These are phyloP conservation scores for Drosophila cardini DNA, from an alignment of 1,140 invertebrate genomes.

Conservation along the genomic window DNA sequence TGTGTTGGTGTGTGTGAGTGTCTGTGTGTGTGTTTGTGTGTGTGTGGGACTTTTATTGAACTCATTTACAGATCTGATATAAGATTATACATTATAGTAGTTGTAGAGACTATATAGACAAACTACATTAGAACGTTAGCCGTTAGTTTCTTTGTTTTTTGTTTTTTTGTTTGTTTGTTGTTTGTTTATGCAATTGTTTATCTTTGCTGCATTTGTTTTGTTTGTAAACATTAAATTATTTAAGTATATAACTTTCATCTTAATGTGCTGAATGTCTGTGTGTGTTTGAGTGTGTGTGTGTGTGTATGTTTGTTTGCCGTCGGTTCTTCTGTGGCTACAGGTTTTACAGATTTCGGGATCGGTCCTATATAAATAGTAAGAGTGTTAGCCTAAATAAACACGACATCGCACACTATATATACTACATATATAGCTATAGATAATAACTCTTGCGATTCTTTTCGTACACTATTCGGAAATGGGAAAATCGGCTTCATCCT, in stretches of 20 bases:
- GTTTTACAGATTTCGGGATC: conserved; percentile 1
- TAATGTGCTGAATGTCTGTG: conserved; percentile 36
- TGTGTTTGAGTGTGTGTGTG: conserved; percentile 28
- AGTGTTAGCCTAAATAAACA: conserved; percentile 65
- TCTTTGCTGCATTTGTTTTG: conserved; percentile 53
- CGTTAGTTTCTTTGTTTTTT: conserved; percentile 40
- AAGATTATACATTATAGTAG: conserved; percentile 62
- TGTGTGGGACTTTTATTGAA: conserved; percentile 26
- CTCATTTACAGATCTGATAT: conserved; percentile 48
- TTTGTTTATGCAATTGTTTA: conserved; percentile 34
- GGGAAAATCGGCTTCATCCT: conserved; percentile 76
- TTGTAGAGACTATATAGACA: conserved; percentile 47
- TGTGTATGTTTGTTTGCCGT: conserved; percentile 31
- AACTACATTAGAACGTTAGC: conserved; percentile 67
- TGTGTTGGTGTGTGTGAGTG: conserved; percentile 15
- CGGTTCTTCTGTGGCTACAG: conserved; percentile 34
- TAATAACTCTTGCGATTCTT: conserved; percentile 29
- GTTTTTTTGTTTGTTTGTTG: no score
- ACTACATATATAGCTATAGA: conserved; percentile 31
- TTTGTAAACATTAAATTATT: conserved; percentile 73
- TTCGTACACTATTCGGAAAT: conserved; percentile 75
- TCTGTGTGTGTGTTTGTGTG: conserved; percentile 30
- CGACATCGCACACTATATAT: conserved; percentile 4
- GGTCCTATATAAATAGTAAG: conserved; percentile 66
- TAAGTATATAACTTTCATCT: conserved; percentile 70